Base-by-base conservation (phyloP, 2,113 vertebrate genomes). In the Malurus melanocephalus region DNA sequence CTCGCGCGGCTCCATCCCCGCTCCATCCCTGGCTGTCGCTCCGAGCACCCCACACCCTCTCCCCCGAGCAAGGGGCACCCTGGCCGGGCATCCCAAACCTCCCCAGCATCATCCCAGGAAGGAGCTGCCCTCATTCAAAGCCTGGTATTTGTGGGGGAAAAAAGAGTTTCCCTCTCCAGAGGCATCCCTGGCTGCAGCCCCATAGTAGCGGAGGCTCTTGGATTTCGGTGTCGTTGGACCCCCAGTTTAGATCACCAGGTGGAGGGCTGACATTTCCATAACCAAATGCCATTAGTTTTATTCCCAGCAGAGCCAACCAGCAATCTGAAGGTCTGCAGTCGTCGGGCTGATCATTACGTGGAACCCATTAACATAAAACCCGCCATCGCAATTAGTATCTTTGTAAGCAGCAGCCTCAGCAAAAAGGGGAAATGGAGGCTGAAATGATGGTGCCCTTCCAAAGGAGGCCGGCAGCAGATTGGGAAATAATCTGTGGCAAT, bases 291-390 rank as follows among this genome's bases (percentile, higher is more conserved):
- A 84, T 65, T 33, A 53, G 52, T 80, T 77, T 35, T 57, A 67
- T 80, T 87, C 72, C 76, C 82, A 32, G 61, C 23, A 35, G 24
- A 51, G 76, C 55, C 85, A 88, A 45, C 65, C 38, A 67, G 74
- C 66, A 87, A 82, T 35, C 3, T 30, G 69, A 68, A 79, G 84
- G 92, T 78, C 88, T 92, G 9, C 0, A 75, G 82, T 80, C 48
- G 51, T 48, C 6, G 24, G 69, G 86, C 64, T 90, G 86, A 91
- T 93, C 73, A 28, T 93, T 93, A 85, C 13, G 38, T 79, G 87
- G 76, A 87, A 79, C 51, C 77, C 69, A 93, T 95, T 88, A 96
- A 88, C 92, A 93, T 88, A 91, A 95, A 94, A 86, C 86, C 69
- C 32, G 23, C 93, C 94, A 71, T 94, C 10, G 77, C 93, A 93